Evolutionary conservation across 2,888 invertebrate species (phyloP), one percentile per base, ranked within the genome.

Genomic region (Ecdyonurus torrentis): DNA sequence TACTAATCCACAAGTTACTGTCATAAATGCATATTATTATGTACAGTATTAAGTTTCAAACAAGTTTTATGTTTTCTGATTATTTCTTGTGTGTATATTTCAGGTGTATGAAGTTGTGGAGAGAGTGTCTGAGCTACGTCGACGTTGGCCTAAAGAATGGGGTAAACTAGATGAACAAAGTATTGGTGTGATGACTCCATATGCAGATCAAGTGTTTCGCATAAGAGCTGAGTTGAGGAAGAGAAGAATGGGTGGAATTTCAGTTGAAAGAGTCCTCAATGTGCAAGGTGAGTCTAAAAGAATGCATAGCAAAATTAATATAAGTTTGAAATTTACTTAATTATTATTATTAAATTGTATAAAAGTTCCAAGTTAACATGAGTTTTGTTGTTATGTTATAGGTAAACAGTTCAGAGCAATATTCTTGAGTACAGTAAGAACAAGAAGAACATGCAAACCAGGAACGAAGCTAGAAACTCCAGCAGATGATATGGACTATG

Each of bases 181-280:
- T 64, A 88, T 91, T 65, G 90, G 91, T 1, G 87, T 91, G n/a
- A 83, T 91, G 74, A 86, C 89, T 0, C 89, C 89, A 1, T 91
- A 91, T 73, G 82, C 87, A 0, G 91, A 91, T 74, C 91, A 91
- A 77, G 83, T 77, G 19, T 82, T 83, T 68, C 79, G 86, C 66
- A 89, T 91, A 66, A 80, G 91, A 64, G 82, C 83, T 25, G 89
- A 89, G 70, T 74, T 91, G 63, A 77, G 89, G 24, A 88, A 88
- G 70, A 79, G 84, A 2, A 79, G 84, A 25, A 79, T 91, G 74
- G 82, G 81, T 66, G 84, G 85, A 64, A 85, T 91, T 58, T 86
- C 87, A 15, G 91, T 91, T 1, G 91, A 91, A 71, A 77, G 90
- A 64, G 89, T 91, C 2, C 77, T 89, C 15, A 91, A 91, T 74